phyloP scores from a whole-genome alignment of 2,888 invertebrate species.

The Drosophila sordidapex region DNA sequence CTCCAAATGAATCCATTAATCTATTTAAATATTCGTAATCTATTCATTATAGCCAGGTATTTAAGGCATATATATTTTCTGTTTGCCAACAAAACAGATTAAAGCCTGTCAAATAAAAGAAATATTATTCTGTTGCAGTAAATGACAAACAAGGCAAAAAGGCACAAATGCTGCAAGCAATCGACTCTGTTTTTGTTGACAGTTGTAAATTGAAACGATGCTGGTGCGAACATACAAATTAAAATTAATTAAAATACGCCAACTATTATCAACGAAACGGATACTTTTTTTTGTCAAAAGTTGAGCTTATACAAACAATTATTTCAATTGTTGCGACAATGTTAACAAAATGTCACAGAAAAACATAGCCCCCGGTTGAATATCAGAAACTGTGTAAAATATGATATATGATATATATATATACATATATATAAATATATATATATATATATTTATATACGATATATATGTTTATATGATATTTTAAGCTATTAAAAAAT shows the following conservation, averaged over 20 bases:
- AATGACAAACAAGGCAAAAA: conserved; percentile 16
- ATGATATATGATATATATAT: background rate
- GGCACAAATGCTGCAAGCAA: conserved; percentile 17
- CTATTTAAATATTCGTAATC: background rate
- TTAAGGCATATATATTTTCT: background rate
- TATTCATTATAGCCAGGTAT: background rate
- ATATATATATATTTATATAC: too few species aligned
- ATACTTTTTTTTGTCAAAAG: conserved; percentile 7
- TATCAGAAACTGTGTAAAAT: background rate
- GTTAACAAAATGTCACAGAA: background rate
- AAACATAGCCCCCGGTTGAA: background rate
- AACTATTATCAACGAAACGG: conserved; percentile 1
- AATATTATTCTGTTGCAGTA: conserved; percentile 22
- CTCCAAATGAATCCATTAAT: background rate
- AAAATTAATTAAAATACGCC: conserved; percentile 35
- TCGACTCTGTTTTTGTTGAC: conserved; percentile 24
- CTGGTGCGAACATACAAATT: conserved; percentile 22
- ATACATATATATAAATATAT: too few species aligned
- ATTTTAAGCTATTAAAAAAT: background rate
- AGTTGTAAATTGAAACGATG: conserved; percentile 43
- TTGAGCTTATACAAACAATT: background rate
- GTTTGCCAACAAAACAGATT: background rate
- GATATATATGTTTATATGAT: background rate
- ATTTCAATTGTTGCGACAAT: background rate
- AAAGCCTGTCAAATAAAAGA: background rate